These are phyloP conservation scores for Probaryconus sp. DNA, from an alignment of 1,140 invertebrate genomes.

Conservation along the genomic window DNA sequence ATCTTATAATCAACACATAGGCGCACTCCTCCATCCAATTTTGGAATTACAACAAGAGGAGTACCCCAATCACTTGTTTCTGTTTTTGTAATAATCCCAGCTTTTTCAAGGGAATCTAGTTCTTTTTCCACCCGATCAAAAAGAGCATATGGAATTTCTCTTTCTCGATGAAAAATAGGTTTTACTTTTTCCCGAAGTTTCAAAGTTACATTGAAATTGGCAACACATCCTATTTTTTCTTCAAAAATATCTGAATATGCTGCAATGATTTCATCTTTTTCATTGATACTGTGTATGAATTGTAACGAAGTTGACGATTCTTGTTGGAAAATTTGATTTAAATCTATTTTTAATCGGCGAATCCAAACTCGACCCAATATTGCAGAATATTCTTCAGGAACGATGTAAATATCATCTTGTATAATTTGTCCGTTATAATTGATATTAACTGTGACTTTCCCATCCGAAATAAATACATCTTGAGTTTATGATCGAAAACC, in stretches of 20 bases:
- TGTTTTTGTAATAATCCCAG: slow-evolving; percentile 54
- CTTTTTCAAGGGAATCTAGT: slow-evolving; percentile 46
- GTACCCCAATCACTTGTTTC: slow-evolving; percentile 72
- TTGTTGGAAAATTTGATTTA: slow-evolving; percentile 23
- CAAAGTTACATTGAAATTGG: slow-evolving; percentile 61
- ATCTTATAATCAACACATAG: slow-evolving; percentile 73
- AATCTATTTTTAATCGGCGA: slow-evolving; percentile 19
- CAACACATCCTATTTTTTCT: slow-evolving; percentile 56
- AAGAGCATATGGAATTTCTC: slow-evolving; percentile 64
- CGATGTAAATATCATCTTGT: slow-evolving; percentile 40
- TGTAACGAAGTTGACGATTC: neutral
- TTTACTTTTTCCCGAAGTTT: slow-evolving; percentile 35
- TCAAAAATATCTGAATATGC: slow-evolving; percentile 41
- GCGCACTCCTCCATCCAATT: slow-evolving; percentile 68
- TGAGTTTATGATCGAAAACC: slow-evolving; percentile 44
- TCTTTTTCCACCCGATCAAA: slow-evolving; percentile 57
- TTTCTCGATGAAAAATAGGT: slow-evolving; percentile 60
- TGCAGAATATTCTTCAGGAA: slow-evolving; percentile 38
- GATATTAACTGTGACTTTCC: slow-evolving; percentile 22
- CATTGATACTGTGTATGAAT: slow-evolving; percentile 8
- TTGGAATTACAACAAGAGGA: slow-evolving; percentile 72
- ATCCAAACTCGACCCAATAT: slow-evolving; percentile 43
- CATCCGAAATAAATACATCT: slow-evolving; percentile 37
- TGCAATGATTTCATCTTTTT: slow-evolving; percentile 26
- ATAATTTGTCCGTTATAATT: slow-evolving; percentile 7